A percentile compares a stretch with the other conserved stretches of the same genome.
phyloP scores from a whole-genome alignment of 2,888 invertebrate genomes.

The Parthenolecanium corni region DNA sequence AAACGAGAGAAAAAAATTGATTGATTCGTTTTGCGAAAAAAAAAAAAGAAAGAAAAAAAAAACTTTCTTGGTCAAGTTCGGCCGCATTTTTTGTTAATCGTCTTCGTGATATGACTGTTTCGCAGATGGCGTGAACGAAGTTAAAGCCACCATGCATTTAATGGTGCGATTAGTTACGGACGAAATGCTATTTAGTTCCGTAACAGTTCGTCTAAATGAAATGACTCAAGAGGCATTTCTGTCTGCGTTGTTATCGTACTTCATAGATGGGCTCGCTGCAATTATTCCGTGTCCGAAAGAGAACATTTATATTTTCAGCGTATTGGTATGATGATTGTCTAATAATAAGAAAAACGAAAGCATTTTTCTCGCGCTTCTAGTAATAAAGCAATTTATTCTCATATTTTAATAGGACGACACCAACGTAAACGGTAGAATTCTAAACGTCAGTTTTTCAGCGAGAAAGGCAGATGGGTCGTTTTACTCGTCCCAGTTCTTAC shows the following conservation, averaged over 20 bases:
- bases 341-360: not conserved
- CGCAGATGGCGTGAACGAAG: constrained; percentile 82
- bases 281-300: constrained; percentile 86
- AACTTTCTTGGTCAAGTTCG: too few species aligned
- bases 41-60: too few species aligned
- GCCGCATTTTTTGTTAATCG: too few species aligned
- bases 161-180: constrained; percentile 83
- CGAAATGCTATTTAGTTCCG: constrained; percentile 86
- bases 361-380: not conserved
- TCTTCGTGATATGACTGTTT: too few species aligned
- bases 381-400: not conserved
- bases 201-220: constrained; percentile 81
- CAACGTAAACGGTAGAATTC: constrained; percentile 70
- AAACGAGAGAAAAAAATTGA: not conserved
- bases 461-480: constrained; percentile 67
- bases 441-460: constrained; percentile 91
- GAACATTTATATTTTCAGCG: constrained; percentile 82
- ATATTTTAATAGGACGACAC: constrained; percentile 59
- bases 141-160: constrained; percentile 82
- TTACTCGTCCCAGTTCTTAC: constrained; percentile 76
- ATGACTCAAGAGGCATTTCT: constrained; percentile 89
- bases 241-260: constrained; percentile 74
- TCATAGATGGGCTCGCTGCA: constrained; percentile 75
- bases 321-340: constrained; percentile 47
- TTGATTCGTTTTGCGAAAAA: not conserved